phyloP scores from a whole-genome alignment of 2,888 invertebrate species.

The Microctonus hyperodae region DNA sequence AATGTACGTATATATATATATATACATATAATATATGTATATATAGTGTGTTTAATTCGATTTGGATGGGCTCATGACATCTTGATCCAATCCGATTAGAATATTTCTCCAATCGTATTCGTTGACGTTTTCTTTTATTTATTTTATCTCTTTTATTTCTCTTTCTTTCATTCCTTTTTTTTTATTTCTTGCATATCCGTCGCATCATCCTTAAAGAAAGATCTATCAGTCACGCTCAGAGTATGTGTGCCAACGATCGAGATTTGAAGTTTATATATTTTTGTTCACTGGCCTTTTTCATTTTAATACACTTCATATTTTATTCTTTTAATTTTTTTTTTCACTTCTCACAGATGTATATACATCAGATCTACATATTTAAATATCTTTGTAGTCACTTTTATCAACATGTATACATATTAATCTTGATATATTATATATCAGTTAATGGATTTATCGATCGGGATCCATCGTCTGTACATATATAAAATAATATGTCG shows the following conservation, averaged over 20 bases:
- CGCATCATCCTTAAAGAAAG: slow-evolving; percentile 5
- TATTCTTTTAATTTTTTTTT: too few species aligned
- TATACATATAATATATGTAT: background rate
- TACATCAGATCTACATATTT: background rate
- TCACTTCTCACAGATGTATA: background rate
- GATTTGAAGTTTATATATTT: slow-evolving; percentile 9
- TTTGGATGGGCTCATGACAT: slow-evolving; percentile 17
- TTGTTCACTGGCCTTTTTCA: background rate
- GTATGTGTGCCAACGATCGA: background rate
- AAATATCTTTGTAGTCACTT: slow-evolving; percentile 7
- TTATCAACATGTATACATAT: slow-evolving; percentile 23
- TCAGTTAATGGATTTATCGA: slow-evolving; percentile 55
- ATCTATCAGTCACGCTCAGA: slow-evolving; percentile 16
- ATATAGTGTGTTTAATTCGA: slow-evolving; percentile 9
- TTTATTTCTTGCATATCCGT: background rate
- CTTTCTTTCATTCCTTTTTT: background rate
- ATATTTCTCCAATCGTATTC: slow-evolving; percentile 6
- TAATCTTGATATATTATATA: slow-evolving; percentile 36
- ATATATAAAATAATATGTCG: slow-evolving; percentile 34
- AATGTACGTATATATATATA: background rate
- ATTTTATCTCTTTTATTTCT: background rate
- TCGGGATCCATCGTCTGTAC: slow-evolving; percentile 34
- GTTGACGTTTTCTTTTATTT: too few species aligned
- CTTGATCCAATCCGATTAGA: slow-evolving; percentile 23
- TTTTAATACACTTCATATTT: background rate